Conservation (phyloP, 2,888 invertebrate genomes). For the Harmothoe impar region DNA sequence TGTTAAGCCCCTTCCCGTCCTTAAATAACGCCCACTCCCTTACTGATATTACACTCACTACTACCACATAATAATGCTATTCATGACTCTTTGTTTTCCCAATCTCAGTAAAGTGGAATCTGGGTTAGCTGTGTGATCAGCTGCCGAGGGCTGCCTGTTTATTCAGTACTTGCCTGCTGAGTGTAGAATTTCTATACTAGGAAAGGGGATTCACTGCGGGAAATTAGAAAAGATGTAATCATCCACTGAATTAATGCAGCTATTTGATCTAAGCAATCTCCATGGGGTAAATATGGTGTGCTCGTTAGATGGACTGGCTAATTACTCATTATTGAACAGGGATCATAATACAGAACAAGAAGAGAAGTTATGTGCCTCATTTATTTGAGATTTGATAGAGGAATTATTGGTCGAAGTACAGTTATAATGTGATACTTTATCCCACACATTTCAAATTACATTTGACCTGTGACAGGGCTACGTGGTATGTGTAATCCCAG, state of each 20-base stretch:
- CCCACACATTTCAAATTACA: background rate
- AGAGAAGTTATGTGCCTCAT: background rate
- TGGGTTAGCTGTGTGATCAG: no score
- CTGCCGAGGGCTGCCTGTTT: background rate
- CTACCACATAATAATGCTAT: no score
- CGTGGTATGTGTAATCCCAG: no score
- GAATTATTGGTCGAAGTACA: background rate
- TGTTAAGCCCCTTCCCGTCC: no score
- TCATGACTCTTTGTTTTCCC: no score
- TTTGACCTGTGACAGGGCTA: background rate
- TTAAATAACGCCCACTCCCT: no score
- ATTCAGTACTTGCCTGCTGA: background rate
- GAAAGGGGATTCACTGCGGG: background rate
- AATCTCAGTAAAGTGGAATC: no score
- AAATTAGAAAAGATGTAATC: slow-evolving; percentile 26
- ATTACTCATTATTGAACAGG: background rate
- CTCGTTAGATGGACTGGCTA: slow-evolving; percentile 11
- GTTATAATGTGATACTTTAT: background rate
- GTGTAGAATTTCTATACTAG: background rate
- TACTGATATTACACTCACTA: no score
- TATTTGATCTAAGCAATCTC: slow-evolving; percentile 3
- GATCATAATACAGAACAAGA: background rate
- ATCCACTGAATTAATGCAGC: background rate
- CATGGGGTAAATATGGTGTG: background rate
- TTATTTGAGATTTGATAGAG: background rate